Evolutionary conservation across 2,888 invertebrate genomes (phyloP), one percentile per base, ranked within the genome.

Genomic region (Trachelus stipa): DNA sequence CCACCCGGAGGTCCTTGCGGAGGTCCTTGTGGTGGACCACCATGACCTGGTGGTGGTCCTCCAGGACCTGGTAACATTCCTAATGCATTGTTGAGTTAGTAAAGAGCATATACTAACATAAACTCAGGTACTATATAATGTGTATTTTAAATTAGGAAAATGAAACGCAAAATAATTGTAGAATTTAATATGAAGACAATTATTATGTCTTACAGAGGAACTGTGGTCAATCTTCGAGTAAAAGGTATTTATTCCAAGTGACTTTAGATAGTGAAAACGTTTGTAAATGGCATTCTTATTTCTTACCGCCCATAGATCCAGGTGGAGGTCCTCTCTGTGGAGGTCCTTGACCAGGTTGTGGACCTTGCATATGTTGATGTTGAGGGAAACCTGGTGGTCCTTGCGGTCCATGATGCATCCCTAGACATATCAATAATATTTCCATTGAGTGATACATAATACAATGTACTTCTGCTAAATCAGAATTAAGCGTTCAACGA

Each of bases 341-440:
- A 77, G 94, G 94, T 69, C 94, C 94, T 92, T 94, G 95, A 92
- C 95, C 94, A 88, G 95, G 95, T 74, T 95, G 95, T 76, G 95
- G 95, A 77, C 94, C 94, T 90, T 94, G 95, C 85, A 92, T 92
- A 83, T 93, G 92, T 83, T 92, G 92, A 89, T 92, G 93, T 81
- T 93, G 93, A 83, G 92, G 91, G 87, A 92, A 91, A 83, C 93
- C 93, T 85, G 93, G 93, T 73, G 93, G 93, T 86, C 91, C 91
- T 85, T 93, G 93, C 90, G 94, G 94, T 79, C 94, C 94, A 84
- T 94, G 94, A 91, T 94, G 94, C 94, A 95, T 95, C 81, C 91
- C 91, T 89, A 85, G 83, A 81, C 77, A 85, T 81, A 86, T 86
- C 79, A 56, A 23, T 9, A 81, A 75, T 77, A 75, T 56, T 78